A percentile compares a stretch with the other conserved stretches of the same genome.
phyloP scores from a whole-genome alignment of 2,888 invertebrate species.

The Cantharis nigra region DNA sequence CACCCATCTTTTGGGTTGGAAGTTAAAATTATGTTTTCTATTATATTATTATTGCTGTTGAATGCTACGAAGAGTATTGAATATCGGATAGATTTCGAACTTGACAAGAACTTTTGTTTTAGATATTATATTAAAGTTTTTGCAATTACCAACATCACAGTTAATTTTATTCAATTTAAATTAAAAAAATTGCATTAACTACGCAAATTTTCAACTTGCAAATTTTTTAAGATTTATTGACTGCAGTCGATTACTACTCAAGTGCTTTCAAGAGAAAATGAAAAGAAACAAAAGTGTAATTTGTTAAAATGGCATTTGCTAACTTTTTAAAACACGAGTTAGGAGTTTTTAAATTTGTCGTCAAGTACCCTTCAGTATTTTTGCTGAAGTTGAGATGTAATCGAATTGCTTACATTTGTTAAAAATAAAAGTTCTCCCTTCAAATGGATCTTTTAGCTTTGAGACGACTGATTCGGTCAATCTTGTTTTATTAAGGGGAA shows the following conservation, averaged over 20 bases:
- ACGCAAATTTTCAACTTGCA: constrained; percentile 17
- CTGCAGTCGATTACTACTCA: constrained; percentile 45
- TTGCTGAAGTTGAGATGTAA: constrained; percentile 45
- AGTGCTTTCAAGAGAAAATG: constrained; percentile 51
- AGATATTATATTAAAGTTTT: background rate
- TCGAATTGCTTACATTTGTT: constrained; percentile 46
- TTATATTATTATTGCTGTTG: no score
- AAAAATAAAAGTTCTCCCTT: constrained; percentile 37
- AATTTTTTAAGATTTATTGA: constrained; percentile 33
- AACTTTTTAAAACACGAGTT: constrained; percentile 57
- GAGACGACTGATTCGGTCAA: constrained; percentile 20
- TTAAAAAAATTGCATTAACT: background rate
- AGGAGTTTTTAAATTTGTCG: constrained; percentile 55
- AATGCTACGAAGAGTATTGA: no score
- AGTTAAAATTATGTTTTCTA: no score
- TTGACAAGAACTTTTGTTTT: background rate
- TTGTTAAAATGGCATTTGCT: constrained; percentile 56
- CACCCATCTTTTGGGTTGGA: no score
- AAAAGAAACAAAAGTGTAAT: constrained; percentile 55
- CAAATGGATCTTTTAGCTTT: constrained; percentile 27
- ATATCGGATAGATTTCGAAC: background rate
- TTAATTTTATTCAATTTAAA: background rate
- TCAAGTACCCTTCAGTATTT: constrained; percentile 42
- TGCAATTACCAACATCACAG: background rate
- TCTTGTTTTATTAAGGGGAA: constrained; percentile 26